Percentiles rank a stretch among this genome's conserved stretches.
These are phyloP conservation scores for Anguilla rostrata DNA, from an alignment of 2,113 vertebrate genomes.

Conservation along the genomic window DNA sequence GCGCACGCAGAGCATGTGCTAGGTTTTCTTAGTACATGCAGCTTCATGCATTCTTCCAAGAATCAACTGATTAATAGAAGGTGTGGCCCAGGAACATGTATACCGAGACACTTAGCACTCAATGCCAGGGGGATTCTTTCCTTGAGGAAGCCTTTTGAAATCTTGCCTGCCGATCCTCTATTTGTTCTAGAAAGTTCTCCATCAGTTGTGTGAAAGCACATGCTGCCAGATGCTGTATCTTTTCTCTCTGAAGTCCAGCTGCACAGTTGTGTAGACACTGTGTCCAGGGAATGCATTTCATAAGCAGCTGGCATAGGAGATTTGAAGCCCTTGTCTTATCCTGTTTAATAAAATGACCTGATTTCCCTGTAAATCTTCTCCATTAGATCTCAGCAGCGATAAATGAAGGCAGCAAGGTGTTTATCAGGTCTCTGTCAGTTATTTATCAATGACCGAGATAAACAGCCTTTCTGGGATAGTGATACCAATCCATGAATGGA, in stretches of 20 bases:
- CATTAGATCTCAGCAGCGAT: neutral
- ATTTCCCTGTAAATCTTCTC: neutral
- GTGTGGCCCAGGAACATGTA: neutral
- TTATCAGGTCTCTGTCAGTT: neutral
- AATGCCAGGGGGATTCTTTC: no score
- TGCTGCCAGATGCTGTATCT: no score
- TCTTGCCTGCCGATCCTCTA: no score
- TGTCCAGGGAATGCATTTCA: no score
- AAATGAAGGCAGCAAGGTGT: neutral
- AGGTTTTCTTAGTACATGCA: neutral
- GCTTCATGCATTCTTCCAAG: neutral
- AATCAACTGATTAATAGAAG: neutral
- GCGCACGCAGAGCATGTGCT: neutral
- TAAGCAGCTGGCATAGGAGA: no score
- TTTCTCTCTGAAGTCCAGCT: no score
- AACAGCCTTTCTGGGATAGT: neutral
- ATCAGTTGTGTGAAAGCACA: no score
- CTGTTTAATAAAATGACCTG: neutral
- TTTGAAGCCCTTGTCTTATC: neutral
- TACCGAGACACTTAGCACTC: no score
- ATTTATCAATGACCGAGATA: neutral
- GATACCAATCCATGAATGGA: neutral
- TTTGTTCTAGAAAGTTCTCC: no score
- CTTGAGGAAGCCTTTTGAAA: no score
- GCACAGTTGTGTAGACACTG: no score